A percentile compares a stretch with the other conserved stretches of the same genome.
Evolutionary conservation across 1,140 invertebrate species (phyloP).

Genomic region (Callitettix versicolor): DNA sequence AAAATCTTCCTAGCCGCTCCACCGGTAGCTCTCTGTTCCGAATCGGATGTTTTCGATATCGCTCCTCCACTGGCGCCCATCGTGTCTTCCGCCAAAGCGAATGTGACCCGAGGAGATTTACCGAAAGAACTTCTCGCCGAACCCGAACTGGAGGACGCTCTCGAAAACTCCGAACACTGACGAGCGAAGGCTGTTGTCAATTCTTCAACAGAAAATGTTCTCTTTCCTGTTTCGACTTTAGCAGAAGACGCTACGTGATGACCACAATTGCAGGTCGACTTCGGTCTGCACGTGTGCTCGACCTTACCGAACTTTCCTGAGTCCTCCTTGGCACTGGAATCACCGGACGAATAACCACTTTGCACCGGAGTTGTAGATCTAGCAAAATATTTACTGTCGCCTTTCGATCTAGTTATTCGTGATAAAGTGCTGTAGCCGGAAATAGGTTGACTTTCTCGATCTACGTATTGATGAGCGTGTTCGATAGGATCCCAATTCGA

Average conservation of each 20-base stretch:
- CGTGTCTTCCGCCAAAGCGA: conserved; percentile 26
- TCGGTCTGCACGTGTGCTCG: conserved; percentile 11
- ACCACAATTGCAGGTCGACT: conserved; percentile 26
- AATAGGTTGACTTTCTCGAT: conserved; percentile 7
- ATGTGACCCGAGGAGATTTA: conserved; percentile 27
- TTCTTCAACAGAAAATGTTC: conserved; percentile 28
- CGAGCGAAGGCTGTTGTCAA: conserved; percentile 14
- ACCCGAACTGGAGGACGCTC: conserved; percentile 13
- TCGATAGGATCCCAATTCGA: conserved; percentile 9
- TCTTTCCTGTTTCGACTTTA: conserved; percentile 19
- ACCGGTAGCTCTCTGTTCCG: background rate
- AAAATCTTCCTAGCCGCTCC: conserved; percentile 11
- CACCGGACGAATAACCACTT: conserved; percentile 11
- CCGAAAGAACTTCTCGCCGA: conserved; percentile 26
- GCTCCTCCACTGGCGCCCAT: conserved; percentile 21
- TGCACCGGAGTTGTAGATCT: conserved; percentile 5
- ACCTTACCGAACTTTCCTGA: background rate
- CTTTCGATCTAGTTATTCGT: conserved; percentile 17
- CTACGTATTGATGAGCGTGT: background rate
- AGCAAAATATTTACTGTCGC: conserved; percentile 11
- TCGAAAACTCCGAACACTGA: conserved; percentile 17
- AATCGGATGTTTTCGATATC: conserved; percentile 1
- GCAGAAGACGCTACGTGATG: conserved; percentile 19
- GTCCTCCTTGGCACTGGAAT: conserved; percentile 10
- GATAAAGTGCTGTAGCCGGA: conserved; percentile 19